Base-by-base conservation (phyloP, 1,140 invertebrate genomes). In the Drosophila persimilis region DNA sequence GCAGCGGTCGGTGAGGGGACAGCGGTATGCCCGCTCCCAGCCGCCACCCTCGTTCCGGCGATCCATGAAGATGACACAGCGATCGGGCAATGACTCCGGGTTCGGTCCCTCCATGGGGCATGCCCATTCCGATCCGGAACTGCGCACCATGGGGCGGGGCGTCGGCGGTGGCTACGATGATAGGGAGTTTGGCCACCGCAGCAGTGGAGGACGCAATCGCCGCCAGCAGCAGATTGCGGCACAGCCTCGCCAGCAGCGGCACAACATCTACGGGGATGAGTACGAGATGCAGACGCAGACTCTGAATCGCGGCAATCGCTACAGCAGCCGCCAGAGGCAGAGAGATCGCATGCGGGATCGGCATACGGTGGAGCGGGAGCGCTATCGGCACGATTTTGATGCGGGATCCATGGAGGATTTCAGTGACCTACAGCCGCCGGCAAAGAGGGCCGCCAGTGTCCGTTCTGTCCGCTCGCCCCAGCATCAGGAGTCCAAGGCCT, bases 11-110 rank as follows among this genome's bases (percentile, higher is more conserved):
- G 54, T 86, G 52, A 73, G 88, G 0, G 58, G 65, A 2, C 88
- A 83, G 15, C 78, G 88, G 2, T 66, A 84, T 1, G 35, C 79
- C 65, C 84, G 92, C 39, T 92, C 92, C 4, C 90, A 91, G 65
- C 90, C 90, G 43, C 90, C 90, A 11, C 89, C 90, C 2, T 65
- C 84, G 58, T 92, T 91, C 26, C 73, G 91, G 0, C 80, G 91
- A 72, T 95, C 95, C 6, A 93, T 94, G 35, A 93, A 96, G 47
- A 92, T 93, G 29, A 96, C 95, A 3, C 95, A 95, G 52, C 93
- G 95, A 64, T 96, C 96, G 3, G 94, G 93, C 0, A 85, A 86
- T 72, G 90, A 91, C 74, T 94, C 93, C 11, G 93, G 90, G 0
- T 15, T 91, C 9, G 88, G 84, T 62, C 60, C 92, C 88, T 92